Base-by-base conservation (phyloP, 2,888 invertebrate genomes). In the Agrochola macilenta region DNA sequence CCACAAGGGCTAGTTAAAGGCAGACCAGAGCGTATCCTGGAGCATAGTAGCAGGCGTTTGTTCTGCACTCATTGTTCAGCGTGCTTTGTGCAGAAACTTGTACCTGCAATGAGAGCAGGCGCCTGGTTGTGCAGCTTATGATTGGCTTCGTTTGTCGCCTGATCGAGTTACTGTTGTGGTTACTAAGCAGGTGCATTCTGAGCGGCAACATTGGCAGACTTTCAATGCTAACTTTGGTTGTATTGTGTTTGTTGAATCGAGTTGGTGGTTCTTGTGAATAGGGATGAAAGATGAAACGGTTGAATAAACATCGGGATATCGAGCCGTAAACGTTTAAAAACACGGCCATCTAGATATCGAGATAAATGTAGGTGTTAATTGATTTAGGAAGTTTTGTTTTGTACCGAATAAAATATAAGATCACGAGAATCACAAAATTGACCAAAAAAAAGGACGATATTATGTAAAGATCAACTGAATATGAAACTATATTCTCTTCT, bases 1-100 rank as follows among this genome's bases (percentile, higher is more conserved):
- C 26, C 61, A 76, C 80, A 73, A 85, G 70, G 82, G 85, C 85
- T 87, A 89, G 89, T 88, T 87, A 88, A 84, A 88, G 82, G 82
- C 83, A 83, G 78, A 85, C 83, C 87, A 84, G 78, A 87, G 69
- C 87, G 86, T 87, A 89, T 87, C 87, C 87, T 89, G 87, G 81
- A 73, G 82, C 85, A 84, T 69, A 77, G 89, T 85, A 78, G 78
- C 89, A 64, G 82, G 65, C 87, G 81, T 83, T 87, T 87, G 89
- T 88, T 87, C 87, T 74, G 66, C 71, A 74, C 69, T 80, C 86
- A 87, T 87, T 87, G 87, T 87, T 81, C 77, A 49, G 73, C 9
- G 49, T 26, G 83, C 88, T 89, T 89, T 89, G 88, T 87, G 78
- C 77, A 66, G 39, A 68, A 87, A 87, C 78, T 87, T 87, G 75